A percentile compares a stretch with the other conserved stretches of the same genome.
These are phyloP conservation scores for Coregonus suidteri DNA, from an alignment of 2,797 vertebrate species.

Conservation along the genomic window DNA sequence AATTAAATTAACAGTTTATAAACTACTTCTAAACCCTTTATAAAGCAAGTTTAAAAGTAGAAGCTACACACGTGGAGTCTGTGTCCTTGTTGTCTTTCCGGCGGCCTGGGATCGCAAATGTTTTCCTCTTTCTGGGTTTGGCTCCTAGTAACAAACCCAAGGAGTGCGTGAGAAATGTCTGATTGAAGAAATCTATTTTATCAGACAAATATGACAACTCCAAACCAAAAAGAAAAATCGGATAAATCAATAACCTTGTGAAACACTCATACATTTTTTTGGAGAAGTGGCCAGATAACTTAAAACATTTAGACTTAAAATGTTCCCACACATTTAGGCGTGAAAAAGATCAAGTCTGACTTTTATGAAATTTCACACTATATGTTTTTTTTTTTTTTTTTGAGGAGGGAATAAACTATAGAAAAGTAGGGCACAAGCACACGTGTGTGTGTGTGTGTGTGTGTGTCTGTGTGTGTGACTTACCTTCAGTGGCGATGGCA, in stretches of 20 bases:
- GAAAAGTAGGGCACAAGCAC: too few species aligned
- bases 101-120: conserved; percentile 89
- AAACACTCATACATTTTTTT: background rate
- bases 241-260: background rate
- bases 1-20: background rate
- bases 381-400: background rate
- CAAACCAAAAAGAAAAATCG: background rate
- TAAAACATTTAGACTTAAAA: background rate
- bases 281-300: background rate
- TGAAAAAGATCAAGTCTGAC: background rate
- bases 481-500: conserved; percentile 89
- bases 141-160: conserved; percentile 75
- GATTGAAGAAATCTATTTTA: background rate
- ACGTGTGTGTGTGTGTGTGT: background rate
- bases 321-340: background rate
- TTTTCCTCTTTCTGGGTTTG: conserved; percentile 92
- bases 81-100: conserved; percentile 96
- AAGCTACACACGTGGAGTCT: conserved; percentile 87
- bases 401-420: background rate
- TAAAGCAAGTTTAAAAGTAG: background rate
- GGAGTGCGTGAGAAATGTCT: background rate
- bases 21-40: background rate
- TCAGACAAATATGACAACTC: background rate
- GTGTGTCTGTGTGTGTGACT: conserved; percentile 27
- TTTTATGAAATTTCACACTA: background rate